Evolutionary conservation across 2,888 invertebrate species (phyloP).

Genomic region (Helicoverpa assulta): DNA sequence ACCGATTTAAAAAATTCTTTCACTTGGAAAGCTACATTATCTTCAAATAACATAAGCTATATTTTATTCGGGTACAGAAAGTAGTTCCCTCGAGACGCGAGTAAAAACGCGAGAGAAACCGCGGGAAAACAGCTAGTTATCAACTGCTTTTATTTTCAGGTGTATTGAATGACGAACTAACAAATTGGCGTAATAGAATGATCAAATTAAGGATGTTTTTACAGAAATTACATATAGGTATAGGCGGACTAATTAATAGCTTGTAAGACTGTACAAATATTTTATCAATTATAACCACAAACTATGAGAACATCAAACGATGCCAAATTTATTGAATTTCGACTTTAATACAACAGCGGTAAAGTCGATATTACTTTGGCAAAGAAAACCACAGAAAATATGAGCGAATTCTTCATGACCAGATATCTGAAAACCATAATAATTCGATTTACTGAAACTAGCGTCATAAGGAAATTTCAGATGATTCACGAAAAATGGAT

Average conservation of each 20-base stretch:
- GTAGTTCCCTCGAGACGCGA: no score
- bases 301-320: neutral
- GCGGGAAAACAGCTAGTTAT: neutral
- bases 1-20: no score
- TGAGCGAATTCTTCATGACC: neutral
- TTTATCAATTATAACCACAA: neutral
- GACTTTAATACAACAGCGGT: neutral
- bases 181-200: neutral
- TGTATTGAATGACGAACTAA: neutral
- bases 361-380: neutral
- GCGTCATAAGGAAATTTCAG: slow-evolving; percentile 16
- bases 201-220: neutral
- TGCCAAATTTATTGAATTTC: neutral
- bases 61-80: no score
- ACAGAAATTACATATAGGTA: neutral
- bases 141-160: neutral
- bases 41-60: no score
- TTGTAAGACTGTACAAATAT: neutral
- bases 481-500: slow-evolving; percentile 8
- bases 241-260: neutral
- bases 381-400: neutral
- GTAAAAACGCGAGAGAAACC: no score
- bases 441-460: slow-evolving; percentile 21
- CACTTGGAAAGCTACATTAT: no score
- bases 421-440: slow-evolving; percentile 5